A percentile compares a stretch with the other conserved stretches of the same genome.
Conservation (phyloP, 2,113 vertebrate species). For the Turnix velox region DNA sequence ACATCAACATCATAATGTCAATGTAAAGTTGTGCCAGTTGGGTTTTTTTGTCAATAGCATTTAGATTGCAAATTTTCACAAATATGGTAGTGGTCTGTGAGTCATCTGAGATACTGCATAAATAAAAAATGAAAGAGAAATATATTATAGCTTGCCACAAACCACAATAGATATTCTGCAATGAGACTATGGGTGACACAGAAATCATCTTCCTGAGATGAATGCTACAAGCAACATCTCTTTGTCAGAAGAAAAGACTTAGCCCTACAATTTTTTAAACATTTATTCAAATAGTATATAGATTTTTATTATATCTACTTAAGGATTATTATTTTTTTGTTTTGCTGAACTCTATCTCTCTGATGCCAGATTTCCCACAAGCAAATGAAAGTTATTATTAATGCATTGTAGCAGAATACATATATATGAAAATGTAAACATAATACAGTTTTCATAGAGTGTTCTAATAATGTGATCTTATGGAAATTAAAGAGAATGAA, state of each 20-base stretch:
- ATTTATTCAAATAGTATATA: not conserved
- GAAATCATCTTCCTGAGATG: not conserved
- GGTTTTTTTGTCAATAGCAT: not conserved
- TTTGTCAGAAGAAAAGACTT: not conserved
- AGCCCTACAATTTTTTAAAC: not conserved
- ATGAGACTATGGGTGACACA: not conserved
- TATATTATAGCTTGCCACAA: not conserved
- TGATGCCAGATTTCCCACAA: constrained; percentile 22
- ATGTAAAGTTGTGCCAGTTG: not conserved
- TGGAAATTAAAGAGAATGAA: not conserved
- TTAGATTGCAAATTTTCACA: not conserved
- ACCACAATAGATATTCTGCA: not conserved
- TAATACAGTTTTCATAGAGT: not conserved
- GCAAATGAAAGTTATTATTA: constrained; percentile 13
- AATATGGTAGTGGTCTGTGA: not conserved
- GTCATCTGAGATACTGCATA: not conserved
- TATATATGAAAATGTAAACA: not conserved
- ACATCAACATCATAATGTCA: not conserved
- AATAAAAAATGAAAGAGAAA: not conserved
- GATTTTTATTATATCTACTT: not conserved
- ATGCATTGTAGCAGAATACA: not conserved
- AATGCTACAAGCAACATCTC: not conserved
- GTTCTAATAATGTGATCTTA: not conserved
- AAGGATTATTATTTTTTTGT: not conserved
- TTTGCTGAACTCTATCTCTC: not conserved